Evolutionary conservation across 2,888 invertebrate genomes (phyloP).

Genomic region (Hydriomena furcata): DNA sequence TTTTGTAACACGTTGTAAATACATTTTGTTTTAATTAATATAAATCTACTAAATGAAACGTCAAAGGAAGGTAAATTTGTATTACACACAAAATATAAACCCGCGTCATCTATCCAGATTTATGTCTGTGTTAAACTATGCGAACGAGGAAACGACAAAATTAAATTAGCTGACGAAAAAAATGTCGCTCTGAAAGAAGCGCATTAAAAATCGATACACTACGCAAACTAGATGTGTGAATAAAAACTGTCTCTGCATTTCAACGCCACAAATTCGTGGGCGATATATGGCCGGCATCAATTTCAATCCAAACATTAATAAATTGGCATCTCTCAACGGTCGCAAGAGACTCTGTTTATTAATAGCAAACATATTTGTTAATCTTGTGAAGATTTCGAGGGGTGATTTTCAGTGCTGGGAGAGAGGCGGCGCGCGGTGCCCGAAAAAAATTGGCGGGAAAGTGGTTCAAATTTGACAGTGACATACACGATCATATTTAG

Average conservation of each 20-base stretch:
- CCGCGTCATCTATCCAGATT: too few relatives aligned
- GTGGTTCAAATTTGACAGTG: slow-evolving; percentile 21
- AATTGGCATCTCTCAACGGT: slow-evolving; percentile 79
- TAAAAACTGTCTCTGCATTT: slow-evolving; percentile 71
- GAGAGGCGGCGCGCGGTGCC: slow-evolving; percentile 66
- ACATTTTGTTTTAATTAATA: too few relatives aligned
- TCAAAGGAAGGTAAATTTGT: too few relatives aligned
- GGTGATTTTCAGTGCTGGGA: slow-evolving; percentile 65
- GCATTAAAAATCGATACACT: slow-evolving; percentile 70
- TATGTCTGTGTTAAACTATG: slow-evolving; percentile 21
- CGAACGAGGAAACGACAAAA: slow-evolving; percentile 28
- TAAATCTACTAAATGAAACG: too few relatives aligned
- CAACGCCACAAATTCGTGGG: slow-evolving; percentile 76
- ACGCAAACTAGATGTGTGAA: slow-evolving; percentile 58
- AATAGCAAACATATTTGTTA: slow-evolving; percentile 77
- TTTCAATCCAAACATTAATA: slow-evolving; percentile 82
- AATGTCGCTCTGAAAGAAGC: slow-evolving; percentile 35
- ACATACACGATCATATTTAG: slow-evolving; percentile 15
- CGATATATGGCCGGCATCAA: slow-evolving; percentile 80
- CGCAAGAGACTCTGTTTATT: slow-evolving; percentile 73
- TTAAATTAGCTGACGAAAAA: slow-evolving; percentile 27
- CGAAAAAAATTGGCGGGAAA: slow-evolving; percentile 51
- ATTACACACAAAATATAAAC: too few relatives aligned
- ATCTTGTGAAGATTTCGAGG: slow-evolving; percentile 66
- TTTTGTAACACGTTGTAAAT: too few relatives aligned